phyloP scores from a whole-genome alignment of 2,797 vertebrate genomes.

The Cyclopterus lumpus region DNA sequence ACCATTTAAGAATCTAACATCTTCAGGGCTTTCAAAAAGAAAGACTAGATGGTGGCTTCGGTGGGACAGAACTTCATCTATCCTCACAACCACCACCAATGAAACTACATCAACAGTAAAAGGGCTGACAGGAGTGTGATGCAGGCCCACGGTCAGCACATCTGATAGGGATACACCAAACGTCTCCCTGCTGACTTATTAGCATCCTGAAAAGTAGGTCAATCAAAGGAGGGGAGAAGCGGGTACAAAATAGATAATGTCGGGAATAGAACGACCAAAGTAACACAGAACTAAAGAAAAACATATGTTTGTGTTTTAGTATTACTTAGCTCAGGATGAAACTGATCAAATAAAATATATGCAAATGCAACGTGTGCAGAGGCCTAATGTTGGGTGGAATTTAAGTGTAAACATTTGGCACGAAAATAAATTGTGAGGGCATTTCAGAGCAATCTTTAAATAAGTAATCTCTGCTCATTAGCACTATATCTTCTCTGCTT shows the following conservation, averaged over 20 bases:
- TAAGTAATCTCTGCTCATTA: conserved; percentile 78
- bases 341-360: not conserved
- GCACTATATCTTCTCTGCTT: conserved; percentile 38
- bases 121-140: conserved; percentile 59
- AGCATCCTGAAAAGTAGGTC: conserved; percentile 78
- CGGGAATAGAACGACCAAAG: not conserved
- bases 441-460: conserved; percentile 54
- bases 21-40: not conserved
- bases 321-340: not conserved
- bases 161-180: conserved; percentile 66
- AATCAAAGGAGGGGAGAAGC: conserved; percentile 51
- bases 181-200: conserved; percentile 71
- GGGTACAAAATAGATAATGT: conserved; percentile 23
- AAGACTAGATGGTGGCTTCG: not conserved
- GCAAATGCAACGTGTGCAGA: not conserved
- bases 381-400: not conserved
- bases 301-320: not conserved
- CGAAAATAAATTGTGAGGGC: not conserved
- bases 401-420: conserved; percentile 9
- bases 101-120: conserved; percentile 59
- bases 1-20: not conserved
- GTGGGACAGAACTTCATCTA: conserved; percentile 10
- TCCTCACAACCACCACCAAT: conserved; percentile 11
- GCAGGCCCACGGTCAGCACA: conserved; percentile 52
- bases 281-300: not conserved